Evolutionary conservation across 2,797 vertebrate species (phyloP).

Genomic region (Masticophis lateralis): DNA sequence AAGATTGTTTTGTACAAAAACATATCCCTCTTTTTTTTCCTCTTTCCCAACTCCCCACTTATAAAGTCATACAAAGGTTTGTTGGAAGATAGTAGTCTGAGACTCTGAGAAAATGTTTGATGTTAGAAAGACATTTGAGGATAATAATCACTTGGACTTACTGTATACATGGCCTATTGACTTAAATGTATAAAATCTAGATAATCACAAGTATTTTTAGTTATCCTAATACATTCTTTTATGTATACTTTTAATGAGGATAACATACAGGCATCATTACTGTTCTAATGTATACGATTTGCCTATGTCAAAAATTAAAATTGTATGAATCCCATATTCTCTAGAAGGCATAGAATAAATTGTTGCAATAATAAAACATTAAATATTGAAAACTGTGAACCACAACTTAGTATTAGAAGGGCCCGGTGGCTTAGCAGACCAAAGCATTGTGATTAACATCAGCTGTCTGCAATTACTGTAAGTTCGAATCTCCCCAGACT

Average conservation of each 20-base stretch:
- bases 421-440: no score
- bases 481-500: no score
- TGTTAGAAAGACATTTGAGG: not conserved
- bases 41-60: not conserved
- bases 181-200: not conserved
- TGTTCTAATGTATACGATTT: fast-evolving
- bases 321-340: conserved; percentile 30
- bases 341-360: conserved; percentile 27
- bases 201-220: not conserved
- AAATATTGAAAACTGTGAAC: conserved; percentile 48
- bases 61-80: fast-evolving
- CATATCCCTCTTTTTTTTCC: not conserved
- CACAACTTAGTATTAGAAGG: conserved; percentile 14
- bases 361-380: conserved; percentile 58
- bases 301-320: conserved; percentile 43
- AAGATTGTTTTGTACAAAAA: not conserved
- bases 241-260: not conserved
- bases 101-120: fast-evolving
- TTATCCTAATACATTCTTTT: not conserved
- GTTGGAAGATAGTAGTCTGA: not conserved
- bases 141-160: fast-evolving
- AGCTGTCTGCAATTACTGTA: no score
- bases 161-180: fast-evolving
- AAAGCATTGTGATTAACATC: no score
- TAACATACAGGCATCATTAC: fast-evolving